These are phyloP conservation scores for Venustaconcha ellipsiformis DNA, from an alignment of 1,140 invertebrate genomes.

Conservation along the genomic window DNA sequence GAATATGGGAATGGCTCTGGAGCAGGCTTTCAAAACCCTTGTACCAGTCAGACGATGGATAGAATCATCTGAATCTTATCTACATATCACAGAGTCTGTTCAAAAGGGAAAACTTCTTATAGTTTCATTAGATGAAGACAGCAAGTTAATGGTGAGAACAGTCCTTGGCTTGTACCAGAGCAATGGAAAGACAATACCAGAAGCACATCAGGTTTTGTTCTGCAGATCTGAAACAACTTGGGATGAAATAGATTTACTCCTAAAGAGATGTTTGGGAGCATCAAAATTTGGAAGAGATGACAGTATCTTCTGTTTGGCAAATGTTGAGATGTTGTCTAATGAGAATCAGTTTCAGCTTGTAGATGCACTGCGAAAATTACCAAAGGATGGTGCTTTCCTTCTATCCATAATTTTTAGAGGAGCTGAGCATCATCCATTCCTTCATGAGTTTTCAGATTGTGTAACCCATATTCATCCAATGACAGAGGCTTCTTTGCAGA, in stretches of 20 bases:
- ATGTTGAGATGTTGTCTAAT: constrained; percentile 36
- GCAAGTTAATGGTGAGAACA: constrained; percentile 29
- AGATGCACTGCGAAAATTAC: constrained; percentile 12
- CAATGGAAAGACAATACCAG: constrained; percentile 34
- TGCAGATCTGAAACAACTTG: constrained; percentile 29
- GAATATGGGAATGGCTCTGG: too few relatives aligned
- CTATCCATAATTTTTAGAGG: constrained; percentile 35
- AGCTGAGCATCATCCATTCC: constrained; percentile 21
- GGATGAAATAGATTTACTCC: constrained; percentile 38
- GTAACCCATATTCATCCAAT: constrained; percentile 21
- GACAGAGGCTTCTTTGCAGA: constrained; percentile 25
- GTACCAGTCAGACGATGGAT: not conserved
- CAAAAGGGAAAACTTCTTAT: constrained; percentile 15
- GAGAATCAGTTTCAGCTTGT: constrained; percentile 36
- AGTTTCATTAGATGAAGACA: constrained; percentile 24
- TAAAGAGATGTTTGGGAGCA: constrained; percentile 24
- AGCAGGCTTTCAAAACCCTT: too few relatives aligned
- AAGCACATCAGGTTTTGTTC: constrained; percentile 40
- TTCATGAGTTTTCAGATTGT: constrained; percentile 20
- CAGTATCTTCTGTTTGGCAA: constrained; percentile 35
- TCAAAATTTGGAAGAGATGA: too few relatives aligned
- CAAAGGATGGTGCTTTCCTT: constrained; percentile 3
- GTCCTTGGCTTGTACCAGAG: constrained; percentile 5
- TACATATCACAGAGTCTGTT: constrained; percentile 13
- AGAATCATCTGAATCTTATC: not conserved